Evolutionary conservation across 2,888 invertebrate species (phyloP), one percentile per base, ranked within the genome.

Genomic region (Polyommatus icarus): DNA sequence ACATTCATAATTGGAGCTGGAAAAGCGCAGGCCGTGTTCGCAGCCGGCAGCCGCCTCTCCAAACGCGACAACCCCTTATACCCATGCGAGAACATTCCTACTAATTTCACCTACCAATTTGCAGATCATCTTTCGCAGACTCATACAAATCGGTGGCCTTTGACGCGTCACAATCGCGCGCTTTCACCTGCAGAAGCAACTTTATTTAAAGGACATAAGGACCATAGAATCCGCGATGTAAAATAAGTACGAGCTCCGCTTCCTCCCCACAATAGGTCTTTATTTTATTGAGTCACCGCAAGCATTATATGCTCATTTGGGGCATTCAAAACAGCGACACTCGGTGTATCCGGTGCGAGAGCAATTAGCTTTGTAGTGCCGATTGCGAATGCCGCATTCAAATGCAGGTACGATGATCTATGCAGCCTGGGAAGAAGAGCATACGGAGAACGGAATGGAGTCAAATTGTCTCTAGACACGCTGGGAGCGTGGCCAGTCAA

Each of bases 231-330:
- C 54, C 18, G 54, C 54, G 54, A 54, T 4, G 54, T 54, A 54
- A 54, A 54, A 18, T 54, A 54, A 54, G 54, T 54, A 54, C 54
- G 15, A 54, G 83, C 85, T 82, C 83, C 84, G 84, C 83, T 87
- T 85, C 85, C 85, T 85, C 81, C 79, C 80, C 80, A 87, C 87
- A 88, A 88, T 84, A 82, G 78, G 72, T 85, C 82, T 84, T 87
- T 85, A 84, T 86, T 84, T 84, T 81, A 81, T 83, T 80, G 82
- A 80, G 82, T 84, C 84, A 83, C 84, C 84, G 86, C 85, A 80
- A 81, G 86, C 85, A 90, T 90, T 91, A 89, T 91, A 88, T 88
- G 91, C 88, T 91, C 91, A 91, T 91, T 91, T 91, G 86, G 85
- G 83, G 84, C 79, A 88, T 90, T 89, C 84, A 87, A 82, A 81